Evolutionary conservation across 1,140 invertebrate genomes (phyloP), one percentile per base, ranked within the genome.

Genomic region (Drosophila sp.): DNA sequence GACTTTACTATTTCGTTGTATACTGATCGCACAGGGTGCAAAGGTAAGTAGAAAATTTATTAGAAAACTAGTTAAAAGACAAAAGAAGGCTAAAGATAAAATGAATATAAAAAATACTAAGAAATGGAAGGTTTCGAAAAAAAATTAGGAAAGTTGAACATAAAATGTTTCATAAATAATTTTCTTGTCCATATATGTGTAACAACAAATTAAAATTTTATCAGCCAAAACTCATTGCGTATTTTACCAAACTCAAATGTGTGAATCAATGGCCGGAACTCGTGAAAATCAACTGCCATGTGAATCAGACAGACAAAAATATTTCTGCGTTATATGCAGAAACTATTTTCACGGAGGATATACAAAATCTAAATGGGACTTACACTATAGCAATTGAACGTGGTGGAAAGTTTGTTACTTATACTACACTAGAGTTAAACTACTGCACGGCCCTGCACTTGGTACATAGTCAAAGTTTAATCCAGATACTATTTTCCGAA

Each of bases 391-490:
- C 14, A 1, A 3, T 79, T 8, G 34, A 64, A 4, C 43, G 7
- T 16, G 62, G 51, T 0, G 18, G 45, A 7, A 18, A 18, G 2
- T 16, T 50, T 18, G 27, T 2, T 2, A 79, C 78, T 40, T 61
- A 79, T 5, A 63, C 58, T 1, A 9, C 71, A 11, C 2, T 50
- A n/a, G 36, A 75, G 7, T 0, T 79, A 2, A 32, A 76, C 13
- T 79, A 34, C 11, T 80, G 78, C 27, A 4, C 43, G 11, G 61
- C 61, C 1, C 14, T 80, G 9, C 38, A 51, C 7, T 25, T 32
- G 4, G 4, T 48, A 25, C 53, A 71, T 4, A 40, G 13, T 8
- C 14, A 78, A 2, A 27, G n/a, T 16, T 14, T 75, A n/a, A 34
- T 71, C 14, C 48, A 57, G 8, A 41, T 66, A 38, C 25, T 79